Evolutionary conservation across 2,888 invertebrate species (phyloP), one percentile per base, ranked within the genome.

Genomic region (Agrotis clavis): DNA sequence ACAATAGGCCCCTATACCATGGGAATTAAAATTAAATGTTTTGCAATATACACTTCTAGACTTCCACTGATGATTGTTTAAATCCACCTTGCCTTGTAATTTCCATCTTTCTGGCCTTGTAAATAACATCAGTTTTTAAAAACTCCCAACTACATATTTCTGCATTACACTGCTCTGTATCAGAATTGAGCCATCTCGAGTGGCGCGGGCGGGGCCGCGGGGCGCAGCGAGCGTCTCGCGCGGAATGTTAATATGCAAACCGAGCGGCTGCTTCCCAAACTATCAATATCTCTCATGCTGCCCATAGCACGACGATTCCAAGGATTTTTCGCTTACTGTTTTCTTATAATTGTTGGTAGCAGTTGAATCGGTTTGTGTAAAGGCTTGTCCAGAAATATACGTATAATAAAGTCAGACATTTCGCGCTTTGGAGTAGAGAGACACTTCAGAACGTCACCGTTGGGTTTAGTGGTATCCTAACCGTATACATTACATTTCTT

Each of bases 241-340:
- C 81, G 88, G 93, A 92, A 94, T 94, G 90, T 94, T 94, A 94
- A 94, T 94, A 92, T 90, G 92, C 91, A 89, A 90, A 88, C 90
- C 79, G 83, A 84, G 86, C 76, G 79, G 78, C 67, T 66, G 56
- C 61, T 65, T 56, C 81, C 56, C 71, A 76, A 71, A 76, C 77
- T 81, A 81, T 81, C 86, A 77, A 85, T 86, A 85, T 75, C 77
- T 54, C 72, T 81, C 83, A 77, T 83, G 59, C 66, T 76, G 69
- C 21, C 57, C 81, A 79, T 79, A 84, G 74, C 81, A 72, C 4
- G n/a, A 35, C 59, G 80, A 76, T 75, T 64, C 70, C 53, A 62
- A 64, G 68, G 77, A 85, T 81, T 64, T 67, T 67, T 83, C 57
- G 69, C 50, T 80, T 67, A 48, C 61, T 48, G 60, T 56, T 48